These are phyloP conservation scores for Drosophila fungiperda DNA, from an alignment of 2,888 invertebrate species.

Conservation along the genomic window DNA sequence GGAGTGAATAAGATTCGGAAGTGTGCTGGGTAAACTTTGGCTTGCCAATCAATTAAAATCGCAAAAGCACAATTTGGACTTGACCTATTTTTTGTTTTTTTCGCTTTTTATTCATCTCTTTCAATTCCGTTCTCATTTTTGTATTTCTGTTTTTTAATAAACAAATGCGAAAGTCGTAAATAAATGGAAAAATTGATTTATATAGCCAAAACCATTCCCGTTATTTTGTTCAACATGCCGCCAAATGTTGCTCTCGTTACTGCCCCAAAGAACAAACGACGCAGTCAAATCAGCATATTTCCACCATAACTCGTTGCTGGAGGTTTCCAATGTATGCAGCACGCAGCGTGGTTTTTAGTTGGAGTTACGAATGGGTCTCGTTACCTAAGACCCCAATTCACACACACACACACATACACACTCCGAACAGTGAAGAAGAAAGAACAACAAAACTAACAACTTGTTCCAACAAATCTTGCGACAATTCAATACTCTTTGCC, in stretches of 20 bases:
- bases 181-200: constrained; percentile 70
- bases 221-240: constrained; percentile 2
- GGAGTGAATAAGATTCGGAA: constrained; percentile 1
- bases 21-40: constrained; percentile 12
- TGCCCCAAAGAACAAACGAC: constrained; percentile 10
- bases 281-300: constrained; percentile 50
- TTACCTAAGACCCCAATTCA: constrained; percentile 2
- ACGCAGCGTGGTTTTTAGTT: constrained; percentile 36
- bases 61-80: constrained; percentile 8
- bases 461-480: neutral
- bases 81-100: constrained; percentile 9
- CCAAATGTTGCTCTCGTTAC: constrained; percentile 5
- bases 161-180: constrained; percentile 60
- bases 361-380: neutral
- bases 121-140: neutral
- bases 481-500: constrained; percentile 3
- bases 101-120: constrained; percentile 21
- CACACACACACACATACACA: neutral
- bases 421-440: neutral
- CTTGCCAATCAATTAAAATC: constrained; percentile 35
- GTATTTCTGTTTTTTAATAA: constrained; percentile 37
- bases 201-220: constrained; percentile 10
- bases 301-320: constrained; percentile 40
- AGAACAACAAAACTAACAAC: neutral
- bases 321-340: constrained; percentile 53